Percentiles rank a stretch among this genome's conserved stretches.
Conservation (phyloP, 64 coral and sea anemone genomes). For the Catalaphyllia jardinei region DNA sequence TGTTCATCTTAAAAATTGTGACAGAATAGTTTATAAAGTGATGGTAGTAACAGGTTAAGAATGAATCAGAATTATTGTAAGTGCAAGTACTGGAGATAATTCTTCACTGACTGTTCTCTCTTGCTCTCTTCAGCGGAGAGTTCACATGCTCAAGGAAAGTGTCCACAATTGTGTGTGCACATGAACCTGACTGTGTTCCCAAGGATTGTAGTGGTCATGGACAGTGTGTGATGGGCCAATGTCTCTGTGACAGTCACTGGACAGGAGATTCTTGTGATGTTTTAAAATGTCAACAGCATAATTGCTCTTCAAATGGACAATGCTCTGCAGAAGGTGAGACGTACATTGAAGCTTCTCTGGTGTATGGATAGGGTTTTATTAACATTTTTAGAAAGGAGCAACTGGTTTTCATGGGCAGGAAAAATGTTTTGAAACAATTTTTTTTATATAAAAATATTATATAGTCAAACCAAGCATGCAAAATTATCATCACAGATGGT, state of each 20-base stretch:
- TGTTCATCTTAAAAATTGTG: no score
- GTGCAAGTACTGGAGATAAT: no score
- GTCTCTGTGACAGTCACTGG: constrained; percentile 84
- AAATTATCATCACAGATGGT: no score
- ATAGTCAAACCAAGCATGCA: no score
- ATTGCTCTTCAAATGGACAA: constrained; percentile 75
- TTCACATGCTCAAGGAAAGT: constrained; percentile 87
- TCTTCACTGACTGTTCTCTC: neutral
- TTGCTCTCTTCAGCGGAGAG: constrained; percentile 55
- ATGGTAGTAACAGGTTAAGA: no score
- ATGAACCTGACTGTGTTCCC: constrained; percentile 79
- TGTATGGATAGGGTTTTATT: no score
- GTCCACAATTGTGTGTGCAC: constrained; percentile 85
- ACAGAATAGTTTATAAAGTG: no score
- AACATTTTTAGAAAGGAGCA: no score
- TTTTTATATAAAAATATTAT: no score
- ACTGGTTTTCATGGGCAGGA: no score
- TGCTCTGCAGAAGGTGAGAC: constrained; percentile 75
- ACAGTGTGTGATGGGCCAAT: constrained; percentile 61
- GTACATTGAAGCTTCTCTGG: neutral
- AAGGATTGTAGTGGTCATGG: constrained; percentile 80
- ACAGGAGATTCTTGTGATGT: constrained; percentile 63
- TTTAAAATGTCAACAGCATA: constrained; percentile 59
- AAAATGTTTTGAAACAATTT: no score
- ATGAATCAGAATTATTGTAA: no score